A percentile compares a stretch with the other conserved stretches of the same genome.
Conservation (phyloP, 1,140 invertebrate genomes). For the Zaprionus africanus region DNA sequence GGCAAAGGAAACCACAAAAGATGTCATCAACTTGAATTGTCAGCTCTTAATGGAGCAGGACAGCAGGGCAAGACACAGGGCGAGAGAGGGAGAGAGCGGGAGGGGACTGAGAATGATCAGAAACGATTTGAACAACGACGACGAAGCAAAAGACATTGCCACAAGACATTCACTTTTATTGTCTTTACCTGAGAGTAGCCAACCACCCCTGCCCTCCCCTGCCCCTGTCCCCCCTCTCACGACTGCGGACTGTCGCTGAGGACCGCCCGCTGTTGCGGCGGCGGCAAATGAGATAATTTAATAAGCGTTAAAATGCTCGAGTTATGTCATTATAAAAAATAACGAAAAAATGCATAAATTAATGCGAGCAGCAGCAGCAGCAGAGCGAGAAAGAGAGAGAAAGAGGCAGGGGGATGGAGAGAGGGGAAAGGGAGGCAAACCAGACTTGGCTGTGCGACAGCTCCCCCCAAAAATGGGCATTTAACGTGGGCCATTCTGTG, state of each 20-base stretch:
- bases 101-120: constrained; percentile 29
- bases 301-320: constrained; percentile 84
- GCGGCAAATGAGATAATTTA: constrained; percentile 84
- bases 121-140: constrained; percentile 13
- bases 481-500: constrained; percentile 76
- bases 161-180: constrained; percentile 71
- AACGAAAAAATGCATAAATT: constrained; percentile 77
- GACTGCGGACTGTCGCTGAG: neutral
- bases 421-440: neutral
- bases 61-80: neutral
- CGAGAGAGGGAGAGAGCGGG: neutral
- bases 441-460: neutral
- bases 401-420: neutral
- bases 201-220: neutral
- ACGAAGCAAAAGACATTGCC: constrained; percentile 24
- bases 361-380: constrained; percentile 40
- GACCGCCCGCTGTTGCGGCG: constrained; percentile 72
- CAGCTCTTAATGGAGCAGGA: constrained; percentile 58
- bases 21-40: constrained; percentile 79
- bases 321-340: constrained; percentile 84
- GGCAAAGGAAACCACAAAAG: constrained; percentile 62
- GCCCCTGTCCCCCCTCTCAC: neutral
- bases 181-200: constrained; percentile 66
- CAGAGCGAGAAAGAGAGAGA: neutral
- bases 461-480: constrained; percentile 78